phyloP scores from a whole-genome alignment of 2,797 vertebrate genomes.

The Neosilurus mollespiculum region DNA sequence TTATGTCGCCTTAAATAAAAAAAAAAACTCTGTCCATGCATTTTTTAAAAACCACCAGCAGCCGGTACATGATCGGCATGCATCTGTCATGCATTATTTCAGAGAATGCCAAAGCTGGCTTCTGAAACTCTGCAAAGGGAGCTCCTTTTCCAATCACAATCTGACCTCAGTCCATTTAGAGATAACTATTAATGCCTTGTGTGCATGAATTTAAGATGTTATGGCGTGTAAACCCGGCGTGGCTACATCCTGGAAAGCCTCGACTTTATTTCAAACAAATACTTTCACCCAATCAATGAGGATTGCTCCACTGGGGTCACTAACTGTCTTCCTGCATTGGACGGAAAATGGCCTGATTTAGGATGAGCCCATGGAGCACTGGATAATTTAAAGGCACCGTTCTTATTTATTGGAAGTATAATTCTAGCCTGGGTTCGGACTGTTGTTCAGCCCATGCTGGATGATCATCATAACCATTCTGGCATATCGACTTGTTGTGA shows the following conservation, averaged over 20 bases:
- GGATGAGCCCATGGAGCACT: constrained; percentile 63
- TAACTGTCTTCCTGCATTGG: constrained; percentile 71
- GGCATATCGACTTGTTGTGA: constrained; percentile 39
- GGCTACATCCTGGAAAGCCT: constrained; percentile 71
- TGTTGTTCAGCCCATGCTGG: constrained; percentile 21
- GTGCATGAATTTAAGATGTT: constrained; percentile 8
- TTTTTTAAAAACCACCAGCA: constrained; percentile 37
- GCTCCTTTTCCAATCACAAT: constrained; percentile 64
- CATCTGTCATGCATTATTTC: constrained; percentile 82
- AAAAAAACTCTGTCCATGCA: neutral
- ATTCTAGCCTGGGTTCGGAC: constrained; percentile 37
- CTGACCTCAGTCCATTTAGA: constrained; percentile 57
- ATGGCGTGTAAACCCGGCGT: constrained; percentile 34
- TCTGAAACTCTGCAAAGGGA: constrained; percentile 68
- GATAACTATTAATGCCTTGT: constrained; percentile 36
- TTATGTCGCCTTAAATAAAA: neutral
- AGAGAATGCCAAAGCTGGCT: constrained; percentile 69
- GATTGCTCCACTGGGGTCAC: constrained; percentile 67
- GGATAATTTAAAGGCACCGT: constrained; percentile 32
- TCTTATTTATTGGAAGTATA: constrained; percentile 37
- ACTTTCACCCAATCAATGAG: constrained; percentile 74
- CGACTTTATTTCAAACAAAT: constrained; percentile 76
- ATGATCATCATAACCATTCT: constrained; percentile 44
- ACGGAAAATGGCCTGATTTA: constrained; percentile 72
- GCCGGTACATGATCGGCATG: constrained; percentile 66